Evolutionary conservation across 2,888 invertebrate genomes (phyloP), one percentile per base, ranked within the genome.

Genomic region (Pterostichus niger): DNA sequence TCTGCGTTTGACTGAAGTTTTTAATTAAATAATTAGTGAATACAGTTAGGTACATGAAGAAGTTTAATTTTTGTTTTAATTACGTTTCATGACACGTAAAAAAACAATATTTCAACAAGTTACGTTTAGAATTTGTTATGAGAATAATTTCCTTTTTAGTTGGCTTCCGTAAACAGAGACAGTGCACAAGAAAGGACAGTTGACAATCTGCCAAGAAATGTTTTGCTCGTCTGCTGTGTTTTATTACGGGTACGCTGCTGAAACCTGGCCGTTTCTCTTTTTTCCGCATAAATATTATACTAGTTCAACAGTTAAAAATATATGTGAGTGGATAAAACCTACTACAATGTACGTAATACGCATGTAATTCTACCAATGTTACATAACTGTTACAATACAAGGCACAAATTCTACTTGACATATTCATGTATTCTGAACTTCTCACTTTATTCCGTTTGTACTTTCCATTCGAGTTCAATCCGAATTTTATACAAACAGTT

Each of bases 201-300:
- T 80, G 80, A 80, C 80, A 80, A 64, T 80, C 71, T 80, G 80
- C 80, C 80, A 80, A 80, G 68, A 54, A 40, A 80, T 80, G 80
- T 80, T 64, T 79, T 79, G 79, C 79, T 79, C 64, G 75, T 75
- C 75, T 75, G 33, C 75, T 73, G 49, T 73, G 75, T 75, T 75
- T 75, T 75, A 75, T 75, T 75, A 75, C 40, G 15, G n/a, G 52
- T 24, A 31, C 15, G 75, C 6, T n/a, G 31, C 52, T 52, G 49
- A 49, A 52, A 52, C 75, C 75, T 75, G 75, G 33, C 52, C 33
- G 9, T 75, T 75, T 75, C 52, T 75, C 73, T 75, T 49, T 75
- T 75, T 75, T 75, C 52, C 13, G 31, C 75, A 75, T 75, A 52
- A 75, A 75, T 75, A 75, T 75, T 75, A 75, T 52, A 24, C 24